A percentile compares a stretch with the other conserved stretches of the same genome.
Conservation (phyloP, 2,888 invertebrate species). For the Mesoligia furuncula region DNA sequence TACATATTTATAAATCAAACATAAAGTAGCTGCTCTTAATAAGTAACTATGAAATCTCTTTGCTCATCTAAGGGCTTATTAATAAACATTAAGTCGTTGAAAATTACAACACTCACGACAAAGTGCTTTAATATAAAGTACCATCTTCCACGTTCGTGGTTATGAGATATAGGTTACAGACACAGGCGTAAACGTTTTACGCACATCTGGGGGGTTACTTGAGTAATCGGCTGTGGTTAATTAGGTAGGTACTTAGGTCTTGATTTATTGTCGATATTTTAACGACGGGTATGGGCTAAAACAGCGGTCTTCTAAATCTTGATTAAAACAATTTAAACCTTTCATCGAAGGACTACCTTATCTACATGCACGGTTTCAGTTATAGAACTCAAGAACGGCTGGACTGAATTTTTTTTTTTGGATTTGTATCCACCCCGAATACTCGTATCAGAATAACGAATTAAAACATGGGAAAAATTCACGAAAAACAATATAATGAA, state of each 20-base stretch:
- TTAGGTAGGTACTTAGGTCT: background rate
- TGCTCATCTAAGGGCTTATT: constrained; percentile 1
- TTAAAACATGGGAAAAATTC: too few relatives aligned
- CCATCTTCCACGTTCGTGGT: background rate
- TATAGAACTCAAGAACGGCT: background rate
- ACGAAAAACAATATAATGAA: too few relatives aligned
- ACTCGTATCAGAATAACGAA: too few relatives aligned
- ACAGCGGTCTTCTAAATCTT: background rate
- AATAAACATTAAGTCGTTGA: constrained; percentile 17
- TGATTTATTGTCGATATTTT: background rate
- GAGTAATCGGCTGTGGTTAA: background rate
- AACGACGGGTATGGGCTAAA: background rate
- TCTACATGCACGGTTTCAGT: background rate
- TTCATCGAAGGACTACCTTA: background rate
- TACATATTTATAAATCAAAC: background rate
- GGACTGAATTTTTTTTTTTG: background rate
- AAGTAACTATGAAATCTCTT: constrained; percentile 19
- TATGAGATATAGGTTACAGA: background rate
- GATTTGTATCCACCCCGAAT: too few relatives aligned
- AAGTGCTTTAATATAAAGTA: constrained; percentile 22
- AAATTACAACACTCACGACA: constrained; percentile 7
- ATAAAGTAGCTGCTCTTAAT: background rate
- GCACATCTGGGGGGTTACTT: background rate
- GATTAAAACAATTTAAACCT: too few relatives aligned
- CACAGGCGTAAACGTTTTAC: background rate